Conservation (phyloP, 2,888 invertebrate species). For the Spicauda simplicius region DNA sequence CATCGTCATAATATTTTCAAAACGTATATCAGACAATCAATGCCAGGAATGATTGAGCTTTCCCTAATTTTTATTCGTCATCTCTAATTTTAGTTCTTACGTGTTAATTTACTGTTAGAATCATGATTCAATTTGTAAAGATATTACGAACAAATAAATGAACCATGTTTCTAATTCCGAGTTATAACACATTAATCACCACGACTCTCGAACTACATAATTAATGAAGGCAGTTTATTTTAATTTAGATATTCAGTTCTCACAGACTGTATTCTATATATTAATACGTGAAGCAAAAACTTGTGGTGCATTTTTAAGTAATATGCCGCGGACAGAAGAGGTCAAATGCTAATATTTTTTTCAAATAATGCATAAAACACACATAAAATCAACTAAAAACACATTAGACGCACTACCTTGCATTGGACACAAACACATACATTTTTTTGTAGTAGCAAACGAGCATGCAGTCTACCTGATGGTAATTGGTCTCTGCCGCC, state of each 20-base stretch:
- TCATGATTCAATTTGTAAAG: neutral
- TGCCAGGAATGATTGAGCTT: neutral
- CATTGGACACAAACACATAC: too few relatives aligned
- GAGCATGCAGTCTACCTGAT: too few relatives aligned
- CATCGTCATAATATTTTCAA: too few relatives aligned
- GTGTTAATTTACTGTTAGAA: neutral
- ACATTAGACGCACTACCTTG: too few relatives aligned
- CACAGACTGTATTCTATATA: neutral
- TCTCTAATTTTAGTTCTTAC: neutral
- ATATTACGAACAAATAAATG: neutral
- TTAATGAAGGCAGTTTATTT: neutral
- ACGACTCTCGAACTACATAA: neutral
- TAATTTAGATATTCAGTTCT: neutral
- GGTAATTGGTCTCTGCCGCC: too few relatives aligned
- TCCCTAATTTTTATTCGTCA: neutral
- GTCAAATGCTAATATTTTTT: too few relatives aligned
- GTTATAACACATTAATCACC: neutral
- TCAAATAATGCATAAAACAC: too few relatives aligned
- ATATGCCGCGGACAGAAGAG: too few relatives aligned
- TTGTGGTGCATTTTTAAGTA: too few relatives aligned
- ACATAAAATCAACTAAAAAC: too few relatives aligned
- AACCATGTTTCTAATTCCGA: neutral
- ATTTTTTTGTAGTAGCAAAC: too few relatives aligned
- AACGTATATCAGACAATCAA: neutral
- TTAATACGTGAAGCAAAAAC: too few relatives aligned